Evolutionary conservation across 2,797 vertebrate genomes (phyloP).

Genomic region (Danio tinwini): DNA sequence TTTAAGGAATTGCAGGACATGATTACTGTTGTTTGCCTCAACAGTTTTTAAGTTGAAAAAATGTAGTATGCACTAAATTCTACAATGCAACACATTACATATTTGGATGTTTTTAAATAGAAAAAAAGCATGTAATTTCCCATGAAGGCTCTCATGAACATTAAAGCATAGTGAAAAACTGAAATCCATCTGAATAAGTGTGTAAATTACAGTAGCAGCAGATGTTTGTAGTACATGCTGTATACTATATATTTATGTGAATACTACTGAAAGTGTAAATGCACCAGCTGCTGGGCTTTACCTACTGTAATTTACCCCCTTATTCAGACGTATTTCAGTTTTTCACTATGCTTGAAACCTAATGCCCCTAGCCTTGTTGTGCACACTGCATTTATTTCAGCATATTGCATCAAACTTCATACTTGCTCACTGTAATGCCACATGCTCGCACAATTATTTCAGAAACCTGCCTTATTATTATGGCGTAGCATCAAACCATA

Average conservation of each 20-base stretch:
- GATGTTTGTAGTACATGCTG: no score
- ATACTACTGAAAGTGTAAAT: conserved; percentile 45
- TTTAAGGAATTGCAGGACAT: neutral
- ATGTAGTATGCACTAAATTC: no score
- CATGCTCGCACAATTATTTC: conserved; percentile 25
- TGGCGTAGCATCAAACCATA: conserved; percentile 28
- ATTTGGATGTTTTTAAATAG: no score
- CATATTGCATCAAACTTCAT: conserved; percentile 43
- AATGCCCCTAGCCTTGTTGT: conserved; percentile 28
- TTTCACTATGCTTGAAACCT: conserved; percentile 35
- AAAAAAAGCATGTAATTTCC: neutral
- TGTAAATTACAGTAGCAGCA: no score
- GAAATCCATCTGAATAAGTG: no score
- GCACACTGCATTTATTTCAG: conserved; percentile 35
- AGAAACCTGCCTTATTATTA: conserved; percentile 35
- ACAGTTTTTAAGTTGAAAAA: neutral
- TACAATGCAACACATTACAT: no score
- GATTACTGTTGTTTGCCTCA: neutral
- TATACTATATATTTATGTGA: neutral
- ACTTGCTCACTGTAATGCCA: conserved; percentile 1
- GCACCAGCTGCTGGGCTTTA: conserved; percentile 35
- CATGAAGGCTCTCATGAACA: no score
- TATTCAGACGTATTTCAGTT: conserved; percentile 50
- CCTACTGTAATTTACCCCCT: conserved; percentile 51
- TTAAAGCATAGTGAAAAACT: no score